Conservation (phyloP, 2,797 vertebrate species). For the Labroides dimidiatus region DNA sequence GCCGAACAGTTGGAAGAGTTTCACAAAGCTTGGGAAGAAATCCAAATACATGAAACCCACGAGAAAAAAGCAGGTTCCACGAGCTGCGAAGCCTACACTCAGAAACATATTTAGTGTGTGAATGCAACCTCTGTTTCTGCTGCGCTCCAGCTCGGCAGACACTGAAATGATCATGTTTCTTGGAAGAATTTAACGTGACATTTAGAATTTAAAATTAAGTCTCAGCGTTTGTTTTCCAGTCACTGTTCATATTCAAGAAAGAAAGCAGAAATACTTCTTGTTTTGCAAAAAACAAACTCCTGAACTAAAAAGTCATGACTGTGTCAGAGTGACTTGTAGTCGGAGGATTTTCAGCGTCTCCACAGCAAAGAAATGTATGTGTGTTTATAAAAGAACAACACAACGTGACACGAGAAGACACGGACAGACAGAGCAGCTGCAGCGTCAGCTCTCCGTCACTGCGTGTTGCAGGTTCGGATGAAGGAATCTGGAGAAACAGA, state of each 20-base stretch:
- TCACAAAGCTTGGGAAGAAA: conserved; percentile 27
- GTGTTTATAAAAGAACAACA: conserved; percentile 25
- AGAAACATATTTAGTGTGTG: conserved; percentile 53
- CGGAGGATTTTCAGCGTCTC: neutral
- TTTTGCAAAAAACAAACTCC: neutral
- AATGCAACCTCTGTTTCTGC: conserved; percentile 19
- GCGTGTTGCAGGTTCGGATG: conserved; percentile 20
- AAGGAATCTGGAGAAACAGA: conserved; percentile 33
- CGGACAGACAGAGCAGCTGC: conserved; percentile 13
- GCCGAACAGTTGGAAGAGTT: conserved; percentile 38
- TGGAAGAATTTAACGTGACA: neutral
- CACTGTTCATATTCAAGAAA: too few relatives aligned
- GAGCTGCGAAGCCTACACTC: conserved; percentile 35
- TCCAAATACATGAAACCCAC: conserved; percentile 50
- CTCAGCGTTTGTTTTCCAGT: neutral
- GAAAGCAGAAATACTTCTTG: too few relatives aligned
- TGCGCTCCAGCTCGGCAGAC: neutral
- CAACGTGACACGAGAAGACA: conserved; percentile 5
- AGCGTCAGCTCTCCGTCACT: conserved; percentile 29
- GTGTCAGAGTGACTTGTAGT: neutral
- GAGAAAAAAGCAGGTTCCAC: conserved; percentile 31
- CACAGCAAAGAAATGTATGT: neutral
- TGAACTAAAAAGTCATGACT: too few relatives aligned
- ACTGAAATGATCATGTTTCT: neutral
- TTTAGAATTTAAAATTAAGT: neutral